These are phyloP conservation scores for Apamea sordens DNA, from an alignment of 2,888 invertebrate species.

Conservation along the genomic window DNA sequence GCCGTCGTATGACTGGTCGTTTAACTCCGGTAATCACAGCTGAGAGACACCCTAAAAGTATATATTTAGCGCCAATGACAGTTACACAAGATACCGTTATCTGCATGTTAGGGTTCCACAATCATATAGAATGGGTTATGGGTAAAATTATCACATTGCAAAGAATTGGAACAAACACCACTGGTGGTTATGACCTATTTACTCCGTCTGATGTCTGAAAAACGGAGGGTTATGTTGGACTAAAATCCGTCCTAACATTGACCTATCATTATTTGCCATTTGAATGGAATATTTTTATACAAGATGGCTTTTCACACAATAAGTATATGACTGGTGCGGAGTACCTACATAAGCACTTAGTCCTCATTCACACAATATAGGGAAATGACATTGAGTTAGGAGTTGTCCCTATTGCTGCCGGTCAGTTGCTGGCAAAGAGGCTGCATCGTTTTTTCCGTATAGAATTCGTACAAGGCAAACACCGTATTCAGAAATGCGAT, in stretches of 20 bases:
- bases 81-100: conserved; percentile 26
- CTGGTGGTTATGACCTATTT: neutral
- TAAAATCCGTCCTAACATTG: neutral
- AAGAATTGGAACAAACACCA: neutral
- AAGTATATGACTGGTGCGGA: neutral
- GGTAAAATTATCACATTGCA: neutral
- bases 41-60: conserved; percentile 5
- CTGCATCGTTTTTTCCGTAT: neutral
- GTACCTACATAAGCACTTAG: neutral
- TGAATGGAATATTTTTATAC: neutral
- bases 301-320: neutral
- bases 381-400: neutral
- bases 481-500: conserved; percentile 5
- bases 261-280: neutral
- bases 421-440: neutral
- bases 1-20: conserved; percentile 21
- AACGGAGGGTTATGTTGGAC: neutral
- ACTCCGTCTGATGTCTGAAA: neutral
- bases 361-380: neutral
- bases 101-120: neutral
- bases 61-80: conserved; percentile 1
- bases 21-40: conserved; percentile 40
- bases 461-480: neutral
- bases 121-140: neutral
- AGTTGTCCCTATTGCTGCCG: neutral